These are phyloP conservation scores for Troides helena DNA, from an alignment of 2,888 invertebrate species.

Conservation along the genomic window DNA sequence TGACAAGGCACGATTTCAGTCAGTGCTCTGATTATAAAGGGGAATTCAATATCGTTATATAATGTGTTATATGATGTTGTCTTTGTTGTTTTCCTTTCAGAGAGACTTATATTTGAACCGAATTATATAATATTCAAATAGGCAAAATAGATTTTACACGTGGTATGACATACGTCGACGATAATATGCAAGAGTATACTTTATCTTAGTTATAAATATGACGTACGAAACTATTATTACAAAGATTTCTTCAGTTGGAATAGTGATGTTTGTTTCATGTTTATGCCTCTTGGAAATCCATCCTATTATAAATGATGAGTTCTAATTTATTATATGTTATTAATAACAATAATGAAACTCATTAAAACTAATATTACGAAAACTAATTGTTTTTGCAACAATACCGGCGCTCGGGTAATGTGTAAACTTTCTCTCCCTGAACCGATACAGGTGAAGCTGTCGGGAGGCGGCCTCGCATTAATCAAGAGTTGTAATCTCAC, in stretches of 20 bases:
- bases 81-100: background rate
- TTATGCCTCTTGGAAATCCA: too few species aligned
- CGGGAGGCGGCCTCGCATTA: slow-evolving; percentile 14
- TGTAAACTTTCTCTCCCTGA: slow-evolving; percentile 12
- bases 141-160: background rate
- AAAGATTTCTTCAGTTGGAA: too few species aligned
- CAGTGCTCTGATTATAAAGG: slow-evolving; percentile 4
- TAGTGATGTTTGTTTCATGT: too few species aligned
- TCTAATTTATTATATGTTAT: too few species aligned
- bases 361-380: background rate
- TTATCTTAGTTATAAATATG: background rate
- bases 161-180: too few species aligned
- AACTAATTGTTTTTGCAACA: slow-evolving; percentile 2
- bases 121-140: background rate
- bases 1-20: slow-evolving; percentile 16
- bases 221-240: too few species aligned
- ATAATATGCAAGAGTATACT: too few species aligned
- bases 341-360: background rate
- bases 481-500: slow-evolving; percentile 59
- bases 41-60: slow-evolving; percentile 5
- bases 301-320: too few species aligned
- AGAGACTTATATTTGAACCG: background rate
- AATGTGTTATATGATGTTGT: background rate
- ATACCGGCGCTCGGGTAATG: background rate
- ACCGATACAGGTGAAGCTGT: slow-evolving; percentile 4